These are phyloP conservation scores for Drosophila ambigua DNA, from an alignment of 1,140 invertebrate genomes.

Conservation along the genomic window DNA sequence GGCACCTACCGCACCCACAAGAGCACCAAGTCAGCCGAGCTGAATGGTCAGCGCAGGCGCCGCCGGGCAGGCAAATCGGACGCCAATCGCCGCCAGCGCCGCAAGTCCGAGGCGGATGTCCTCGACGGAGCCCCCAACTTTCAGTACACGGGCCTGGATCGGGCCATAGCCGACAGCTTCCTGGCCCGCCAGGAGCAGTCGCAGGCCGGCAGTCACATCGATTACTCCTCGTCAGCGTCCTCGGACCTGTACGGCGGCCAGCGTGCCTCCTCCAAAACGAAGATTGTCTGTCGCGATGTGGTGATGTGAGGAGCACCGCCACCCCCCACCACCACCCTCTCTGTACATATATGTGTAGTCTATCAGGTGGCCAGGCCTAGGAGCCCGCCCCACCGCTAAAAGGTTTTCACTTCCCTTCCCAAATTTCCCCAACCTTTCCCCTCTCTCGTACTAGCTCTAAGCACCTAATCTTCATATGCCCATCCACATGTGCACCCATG, in stretches of 20 bases:
- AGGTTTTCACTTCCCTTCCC: conserved; percentile 14
- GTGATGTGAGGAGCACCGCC: conserved; percentile 47
- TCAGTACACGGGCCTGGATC: conserved; percentile 74
- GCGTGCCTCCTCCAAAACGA: conserved; percentile 70
- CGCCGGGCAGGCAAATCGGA: conserved; percentile 65
- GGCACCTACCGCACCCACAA: conserved; percentile 76
- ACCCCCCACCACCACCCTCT: not conserved
- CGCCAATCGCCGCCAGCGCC: conserved; percentile 73
- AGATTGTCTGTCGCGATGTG: conserved; percentile 73
- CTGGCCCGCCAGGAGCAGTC: conserved; percentile 77
- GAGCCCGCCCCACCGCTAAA: not conserved
- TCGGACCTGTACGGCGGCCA: conserved; percentile 51
- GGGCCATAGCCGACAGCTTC: conserved; percentile 79
- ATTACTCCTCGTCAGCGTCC: conserved; percentile 75
- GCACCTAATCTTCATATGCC: conserved; percentile 27
- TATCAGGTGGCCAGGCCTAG: too few species aligned
- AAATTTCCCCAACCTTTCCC: not conserved
- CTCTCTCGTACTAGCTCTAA: too few species aligned
- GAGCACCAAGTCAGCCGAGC: conserved; percentile 71
- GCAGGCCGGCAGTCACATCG: conserved; percentile 72
- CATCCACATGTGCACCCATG: conserved; percentile 9
- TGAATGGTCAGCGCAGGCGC: conserved; percentile 67
- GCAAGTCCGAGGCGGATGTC: conserved; percentile 78
- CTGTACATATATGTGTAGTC: too few species aligned
- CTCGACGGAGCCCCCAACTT: conserved; percentile 72